phyloP scores from a whole-genome alignment of 2,113 vertebrate species.

The Plectropomus leopardus region DNA sequence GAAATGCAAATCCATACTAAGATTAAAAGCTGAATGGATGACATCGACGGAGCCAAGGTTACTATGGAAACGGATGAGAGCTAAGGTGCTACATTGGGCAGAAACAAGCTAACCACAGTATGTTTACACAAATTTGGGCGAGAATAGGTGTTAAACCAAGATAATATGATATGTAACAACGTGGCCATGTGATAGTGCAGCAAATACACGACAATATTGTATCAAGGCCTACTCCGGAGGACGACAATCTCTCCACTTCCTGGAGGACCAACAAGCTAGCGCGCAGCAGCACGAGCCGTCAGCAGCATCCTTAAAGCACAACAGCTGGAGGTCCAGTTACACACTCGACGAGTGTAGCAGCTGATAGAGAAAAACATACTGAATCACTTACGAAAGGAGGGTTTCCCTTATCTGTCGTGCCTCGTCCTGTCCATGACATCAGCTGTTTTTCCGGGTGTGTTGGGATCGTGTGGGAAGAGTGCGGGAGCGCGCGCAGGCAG shows the following conservation, averaged over 20 bases:
- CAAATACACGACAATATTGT: background rate
- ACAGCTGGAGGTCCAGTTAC: background rate
- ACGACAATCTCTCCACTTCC: slow-evolving; percentile 73
- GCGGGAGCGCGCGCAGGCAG: slow-evolving; percentile 71
- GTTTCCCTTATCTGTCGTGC: slow-evolving; percentile 56
- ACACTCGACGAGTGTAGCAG: background rate
- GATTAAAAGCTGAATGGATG: slow-evolving; percentile 6
- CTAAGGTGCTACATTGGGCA: slow-evolving; percentile 47
- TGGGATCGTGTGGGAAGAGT: slow-evolving; percentile 52
- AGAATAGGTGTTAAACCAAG: background rate
- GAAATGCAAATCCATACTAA: slow-evolving; percentile 28
- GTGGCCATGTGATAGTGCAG: background rate
- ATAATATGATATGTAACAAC: background rate
- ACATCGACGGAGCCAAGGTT: slow-evolving; percentile 72
- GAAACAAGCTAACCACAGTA: slow-evolving; percentile 20
- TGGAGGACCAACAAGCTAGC: slow-evolving; percentile 66
- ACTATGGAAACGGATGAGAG: slow-evolving; percentile 83
- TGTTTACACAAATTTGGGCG: background rate
- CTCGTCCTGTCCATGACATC: slow-evolving; percentile 71
- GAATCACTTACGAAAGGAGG: slow-evolving; percentile 73
- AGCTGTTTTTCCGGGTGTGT: slow-evolving; percentile 67
- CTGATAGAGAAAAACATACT: slow-evolving; percentile 26
- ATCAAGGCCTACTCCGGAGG: slow-evolving; percentile 61
- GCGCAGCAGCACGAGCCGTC: slow-evolving; percentile 36
- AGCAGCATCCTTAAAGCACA: slow-evolving; percentile 24